These are phyloP conservation scores for Leptosomus discolor DNA, from an alignment of 2,113 vertebrate species.

Conservation along the genomic window DNA sequence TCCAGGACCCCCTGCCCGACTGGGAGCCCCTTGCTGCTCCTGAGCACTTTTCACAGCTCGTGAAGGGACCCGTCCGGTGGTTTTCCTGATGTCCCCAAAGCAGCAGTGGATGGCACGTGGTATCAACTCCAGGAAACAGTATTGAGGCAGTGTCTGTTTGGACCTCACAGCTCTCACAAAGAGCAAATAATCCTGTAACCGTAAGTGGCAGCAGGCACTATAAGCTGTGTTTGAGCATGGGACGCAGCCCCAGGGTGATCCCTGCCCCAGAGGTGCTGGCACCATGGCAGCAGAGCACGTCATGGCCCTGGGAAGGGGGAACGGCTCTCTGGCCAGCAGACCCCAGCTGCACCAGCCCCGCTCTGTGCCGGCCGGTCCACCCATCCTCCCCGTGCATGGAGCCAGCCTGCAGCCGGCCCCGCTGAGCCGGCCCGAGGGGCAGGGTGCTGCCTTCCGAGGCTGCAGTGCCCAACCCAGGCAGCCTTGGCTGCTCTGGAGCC, in stretches of 20 bases:
- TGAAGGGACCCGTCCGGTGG: fast-evolving
- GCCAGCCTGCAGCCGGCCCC: neutral
- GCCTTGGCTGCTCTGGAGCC: neutral
- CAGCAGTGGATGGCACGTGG: fast-evolving
- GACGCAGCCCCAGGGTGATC: neutral
- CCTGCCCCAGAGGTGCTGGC: too few relatives aligned
- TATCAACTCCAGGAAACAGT: neutral
- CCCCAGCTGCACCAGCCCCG: neutral
- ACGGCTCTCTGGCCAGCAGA: fast-evolving
- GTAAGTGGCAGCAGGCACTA: fast-evolving
- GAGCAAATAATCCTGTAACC: too few relatives aligned
- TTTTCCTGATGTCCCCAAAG: neutral
- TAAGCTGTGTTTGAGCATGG: neutral
- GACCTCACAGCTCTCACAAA: neutral
- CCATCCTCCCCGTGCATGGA: fast-evolving
- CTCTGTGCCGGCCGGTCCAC: neutral
- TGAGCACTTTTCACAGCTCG: neutral
- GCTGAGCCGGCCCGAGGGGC: fast-evolving
- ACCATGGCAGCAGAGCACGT: fast-evolving
- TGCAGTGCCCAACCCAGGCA: neutral
- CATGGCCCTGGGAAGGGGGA: neutral
- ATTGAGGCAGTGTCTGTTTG: fast-evolving
- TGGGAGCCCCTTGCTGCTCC: neutral
- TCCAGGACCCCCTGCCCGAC: neutral
- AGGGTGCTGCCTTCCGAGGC: neutral